phyloP scores from a whole-genome alignment of 2,113 vertebrate genomes.

The Rana temporaria region DNA sequence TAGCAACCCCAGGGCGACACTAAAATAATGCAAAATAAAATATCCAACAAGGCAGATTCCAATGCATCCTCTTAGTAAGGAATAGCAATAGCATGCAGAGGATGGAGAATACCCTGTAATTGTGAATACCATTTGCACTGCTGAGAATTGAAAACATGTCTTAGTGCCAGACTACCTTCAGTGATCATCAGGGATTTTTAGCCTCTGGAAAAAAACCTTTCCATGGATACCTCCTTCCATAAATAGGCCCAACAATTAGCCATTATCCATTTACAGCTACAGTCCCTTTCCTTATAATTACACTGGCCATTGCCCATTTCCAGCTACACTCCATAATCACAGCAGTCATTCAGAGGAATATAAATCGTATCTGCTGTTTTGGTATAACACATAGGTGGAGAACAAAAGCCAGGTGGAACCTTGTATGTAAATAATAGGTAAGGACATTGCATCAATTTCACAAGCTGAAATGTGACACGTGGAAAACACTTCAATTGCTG shows the following conservation, averaged over 20 bases:
- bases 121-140: no score
- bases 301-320: no score
- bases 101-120: no score
- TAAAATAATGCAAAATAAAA: no score
- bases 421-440: background rate
- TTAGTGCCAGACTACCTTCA: background rate
- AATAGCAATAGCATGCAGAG: no score
- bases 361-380: no score
- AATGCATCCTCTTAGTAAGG: no score
- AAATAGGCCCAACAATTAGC: background rate
- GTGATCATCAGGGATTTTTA: background rate
- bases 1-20: no score
- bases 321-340: no score
- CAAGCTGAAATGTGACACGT: background rate
- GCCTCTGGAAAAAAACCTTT: background rate
- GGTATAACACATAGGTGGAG: background rate
- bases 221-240: background rate
- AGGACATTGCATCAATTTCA: background rate
- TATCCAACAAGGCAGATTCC: no score
- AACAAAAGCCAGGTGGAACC: background rate
- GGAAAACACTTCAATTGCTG: slow-evolving; percentile 11
- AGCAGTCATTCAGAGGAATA: no score
- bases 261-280: background rate
- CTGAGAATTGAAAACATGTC: background rate
- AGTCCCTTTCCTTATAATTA: background rate